Evolutionary conservation across 2,113 vertebrate species (phyloP).

Genomic region (Eulemur rufifrons): DNA sequence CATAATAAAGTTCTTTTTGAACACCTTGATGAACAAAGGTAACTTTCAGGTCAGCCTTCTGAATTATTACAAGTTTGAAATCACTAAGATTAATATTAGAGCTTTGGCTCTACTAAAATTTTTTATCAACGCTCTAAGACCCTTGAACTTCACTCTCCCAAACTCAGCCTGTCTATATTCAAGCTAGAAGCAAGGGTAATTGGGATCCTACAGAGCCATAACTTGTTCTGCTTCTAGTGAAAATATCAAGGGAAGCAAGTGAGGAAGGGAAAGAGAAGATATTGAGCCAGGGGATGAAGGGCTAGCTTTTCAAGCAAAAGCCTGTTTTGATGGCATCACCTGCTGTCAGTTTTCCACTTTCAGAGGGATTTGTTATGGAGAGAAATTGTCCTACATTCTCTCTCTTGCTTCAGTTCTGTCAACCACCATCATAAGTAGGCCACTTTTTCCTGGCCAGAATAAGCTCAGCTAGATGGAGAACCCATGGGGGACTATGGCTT

Average conservation of each 20-base stretch:
- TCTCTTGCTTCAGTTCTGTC: constrained; percentile 42
- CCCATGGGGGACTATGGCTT: not conserved
- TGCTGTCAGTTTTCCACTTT: constrained; percentile 58
- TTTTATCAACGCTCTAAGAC: constrained; percentile 34
- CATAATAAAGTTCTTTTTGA: constrained; percentile 35
- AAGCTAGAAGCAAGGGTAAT: constrained; percentile 49
- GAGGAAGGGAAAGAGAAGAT: constrained; percentile 35
- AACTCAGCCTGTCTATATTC: constrained; percentile 38
- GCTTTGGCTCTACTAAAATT: constrained; percentile 9
- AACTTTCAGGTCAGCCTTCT: constrained; percentile 11
- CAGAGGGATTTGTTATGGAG: constrained; percentile 13
- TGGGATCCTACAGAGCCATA: constrained; percentile 37
- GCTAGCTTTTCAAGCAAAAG: constrained; percentile 56
- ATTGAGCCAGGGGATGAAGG: constrained; percentile 28
- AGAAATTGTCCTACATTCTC: constrained; percentile 59
- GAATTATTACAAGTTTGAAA: constrained; percentile 41
- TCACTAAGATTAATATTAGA: constrained; percentile 43
- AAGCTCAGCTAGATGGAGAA: constrained; percentile 51
- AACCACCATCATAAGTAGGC: constrained; percentile 49
- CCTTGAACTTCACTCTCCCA: constrained; percentile 52
- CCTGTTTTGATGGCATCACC: constrained; percentile 61
- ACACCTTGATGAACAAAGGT: constrained; percentile 33
- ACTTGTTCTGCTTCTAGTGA: constrained; percentile 54
- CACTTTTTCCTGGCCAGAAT: constrained; percentile 50
- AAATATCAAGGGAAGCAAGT: constrained; percentile 46